These are phyloP conservation scores for Sylvilagus bachmani DNA, from an alignment of 2,113 vertebrate species.

Conservation along the genomic window DNA sequence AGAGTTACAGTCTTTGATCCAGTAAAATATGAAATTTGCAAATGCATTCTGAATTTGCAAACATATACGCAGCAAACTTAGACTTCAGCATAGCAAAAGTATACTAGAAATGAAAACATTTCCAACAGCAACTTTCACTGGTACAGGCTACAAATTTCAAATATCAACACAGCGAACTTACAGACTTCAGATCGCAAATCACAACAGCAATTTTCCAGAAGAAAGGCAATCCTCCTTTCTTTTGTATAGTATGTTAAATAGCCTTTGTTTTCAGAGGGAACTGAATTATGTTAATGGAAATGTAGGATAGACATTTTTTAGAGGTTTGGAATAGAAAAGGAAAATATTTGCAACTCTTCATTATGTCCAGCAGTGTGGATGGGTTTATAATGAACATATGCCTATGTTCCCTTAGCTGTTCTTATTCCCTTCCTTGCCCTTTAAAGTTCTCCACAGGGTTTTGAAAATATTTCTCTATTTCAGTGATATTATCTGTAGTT, in stretches of 20 bases:
- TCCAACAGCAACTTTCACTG: neutral
- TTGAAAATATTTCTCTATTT: neutral
- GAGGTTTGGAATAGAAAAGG: neutral
- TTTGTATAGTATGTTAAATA: neutral
- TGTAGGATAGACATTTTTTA: neutral
- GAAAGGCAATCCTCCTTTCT: neutral
- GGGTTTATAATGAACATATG: neutral
- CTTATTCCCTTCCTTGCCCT: neutral
- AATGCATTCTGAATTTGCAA: slow-evolving; percentile 2
- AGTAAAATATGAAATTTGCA: slow-evolving; percentile 30
- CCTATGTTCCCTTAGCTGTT: neutral
- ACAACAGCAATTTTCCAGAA: neutral
- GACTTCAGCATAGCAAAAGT: neutral
- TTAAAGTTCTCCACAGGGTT: neutral
- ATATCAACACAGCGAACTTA: neutral
- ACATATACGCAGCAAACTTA: fast-evolving
- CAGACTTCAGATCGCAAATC: neutral
- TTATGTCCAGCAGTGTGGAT: neutral
- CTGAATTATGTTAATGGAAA: slow-evolving; percentile 24
- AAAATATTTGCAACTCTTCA: neutral
- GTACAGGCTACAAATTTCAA: neutral
- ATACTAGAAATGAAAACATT: neutral
- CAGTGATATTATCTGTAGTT: neutral
- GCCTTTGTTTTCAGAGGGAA: neutral
- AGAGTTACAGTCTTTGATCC: neutral